Base-by-base conservation (phyloP, 2,797 vertebrate genomes). In the Acanthurus lineatus region DNA sequence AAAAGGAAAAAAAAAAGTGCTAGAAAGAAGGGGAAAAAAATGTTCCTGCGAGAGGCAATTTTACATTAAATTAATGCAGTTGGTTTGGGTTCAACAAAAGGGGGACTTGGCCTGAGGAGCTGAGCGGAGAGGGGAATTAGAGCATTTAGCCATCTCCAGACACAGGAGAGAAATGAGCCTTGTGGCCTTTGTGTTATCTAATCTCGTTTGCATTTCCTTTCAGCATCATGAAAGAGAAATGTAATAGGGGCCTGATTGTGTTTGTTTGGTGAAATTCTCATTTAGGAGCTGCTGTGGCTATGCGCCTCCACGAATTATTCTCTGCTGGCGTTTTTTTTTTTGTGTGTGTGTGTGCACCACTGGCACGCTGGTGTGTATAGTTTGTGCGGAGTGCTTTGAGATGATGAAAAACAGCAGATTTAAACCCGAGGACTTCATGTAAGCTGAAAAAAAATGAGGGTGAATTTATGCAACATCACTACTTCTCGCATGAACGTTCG, bases 181-280 rank as follows among this genome's bases (percentile, higher is more conserved):
- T 90, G 93, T 94, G 94, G 93, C 92, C 89, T 93, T 91, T 92
- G 89, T 91, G 91, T 94, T 94, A 95, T 95, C 94, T 96, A 94
- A 94, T 95, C 95, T 95, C 80, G 89, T 96, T 95, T 95, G 94
- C 94, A 95, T 96, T 95, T 95, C 92, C 93, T 96, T 95, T 96
- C 94, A 94, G 93, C 93, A 93, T 93, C 94, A 95, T 95, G 92
- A 95, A 95, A 95, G 93, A 91, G 90, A 93, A 95, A 95, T 93
- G 88, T 94, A 96, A 95, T 94, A 88, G 93, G 83, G 79, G 81
- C 85, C 90, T 95, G 93, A 96, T 95, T 95, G 93, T 95, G 94
- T 95, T 95, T 95, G 94, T 95, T 95, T 94, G 94, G 92, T 91
- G 92, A 95, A 95, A 94, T 94, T 95, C 92, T 95, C 91, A 94